Percentiles rank a stretch among this genome's conserved stretches.
These are phyloP conservation scores for Phylloscopus trochiloides DNA, from an alignment of 2,113 vertebrate species.

Conservation along the genomic window DNA sequence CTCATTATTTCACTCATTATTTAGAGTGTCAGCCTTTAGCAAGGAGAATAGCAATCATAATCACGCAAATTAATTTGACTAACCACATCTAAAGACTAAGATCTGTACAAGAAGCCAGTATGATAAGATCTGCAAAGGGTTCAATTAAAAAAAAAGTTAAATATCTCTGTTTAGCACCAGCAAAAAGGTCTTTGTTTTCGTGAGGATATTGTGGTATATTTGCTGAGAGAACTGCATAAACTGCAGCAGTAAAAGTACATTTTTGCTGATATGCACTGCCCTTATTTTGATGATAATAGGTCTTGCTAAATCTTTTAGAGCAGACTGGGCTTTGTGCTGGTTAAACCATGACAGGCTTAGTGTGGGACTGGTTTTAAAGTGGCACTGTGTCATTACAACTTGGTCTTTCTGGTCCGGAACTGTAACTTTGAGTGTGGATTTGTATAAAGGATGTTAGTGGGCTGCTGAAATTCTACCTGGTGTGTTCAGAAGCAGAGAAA, in stretches of 20 bases:
- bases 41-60: background rate
- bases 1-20: background rate
- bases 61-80: constrained; percentile 19
- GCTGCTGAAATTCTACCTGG: background rate
- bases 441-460: background rate
- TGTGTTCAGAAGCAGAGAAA: background rate
- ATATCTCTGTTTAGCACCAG: background rate
- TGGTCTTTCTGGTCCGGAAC: background rate
- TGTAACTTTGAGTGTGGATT: background rate
- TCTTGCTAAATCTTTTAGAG: background rate
- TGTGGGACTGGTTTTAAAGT: background rate
- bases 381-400: background rate
- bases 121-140: background rate
- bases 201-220: background rate
- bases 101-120: background rate
- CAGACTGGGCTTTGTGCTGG: background rate
- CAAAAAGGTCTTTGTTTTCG: background rate
- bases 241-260: background rate
- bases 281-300: background rate
- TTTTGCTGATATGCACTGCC: background rate
- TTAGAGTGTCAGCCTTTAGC: background rate
- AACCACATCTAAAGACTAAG: background rate
- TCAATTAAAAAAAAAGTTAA: background rate
- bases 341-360: background rate
- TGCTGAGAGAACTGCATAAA: background rate